Evolutionary conservation across 2,797 vertebrate genomes (phyloP).

Genomic region (Lepidocolaptes lacrymiger): DNA sequence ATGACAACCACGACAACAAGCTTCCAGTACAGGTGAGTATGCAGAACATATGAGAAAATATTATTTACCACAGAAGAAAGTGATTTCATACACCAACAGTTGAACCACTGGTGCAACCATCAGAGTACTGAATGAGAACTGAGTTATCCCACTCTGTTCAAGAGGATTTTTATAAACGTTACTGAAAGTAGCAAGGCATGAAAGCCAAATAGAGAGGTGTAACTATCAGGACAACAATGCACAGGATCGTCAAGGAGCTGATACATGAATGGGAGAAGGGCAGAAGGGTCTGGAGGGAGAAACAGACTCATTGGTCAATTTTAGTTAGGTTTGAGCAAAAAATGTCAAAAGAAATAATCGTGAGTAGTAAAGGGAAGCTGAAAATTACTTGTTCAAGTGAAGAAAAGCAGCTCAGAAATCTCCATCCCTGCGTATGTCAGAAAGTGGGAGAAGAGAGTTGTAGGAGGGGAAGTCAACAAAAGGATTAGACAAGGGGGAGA

Average conservation of each 20-base stretch:
- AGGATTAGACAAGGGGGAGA: neutral
- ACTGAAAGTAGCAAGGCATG: neutral
- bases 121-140: neutral
- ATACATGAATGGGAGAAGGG: neutral
- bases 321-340: neutral
- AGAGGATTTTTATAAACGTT: neutral
- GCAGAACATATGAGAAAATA: neutral
- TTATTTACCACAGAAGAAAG: neutral
- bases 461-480: neutral
- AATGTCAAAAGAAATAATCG: neutral
- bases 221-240: neutral
- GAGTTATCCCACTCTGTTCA: accelerated
- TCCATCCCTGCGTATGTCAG: neutral
- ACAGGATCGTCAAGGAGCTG: neutral
- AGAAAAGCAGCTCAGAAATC: constrained; percentile 21
- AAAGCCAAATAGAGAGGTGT: neutral
- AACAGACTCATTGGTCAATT: neutral
- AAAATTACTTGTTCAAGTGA: neutral
- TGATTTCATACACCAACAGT: neutral
- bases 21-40: neutral
- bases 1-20: neutral
- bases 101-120: neutral
- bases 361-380: neutral
- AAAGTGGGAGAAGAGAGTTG: neutral
- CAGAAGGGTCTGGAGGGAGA: neutral